Percentiles rank a stretch among this genome's conserved stretches.
These are phyloP conservation scores for Calephelis perditalis DNA, from an alignment of 2,888 invertebrate species.

Conservation along the genomic window DNA sequence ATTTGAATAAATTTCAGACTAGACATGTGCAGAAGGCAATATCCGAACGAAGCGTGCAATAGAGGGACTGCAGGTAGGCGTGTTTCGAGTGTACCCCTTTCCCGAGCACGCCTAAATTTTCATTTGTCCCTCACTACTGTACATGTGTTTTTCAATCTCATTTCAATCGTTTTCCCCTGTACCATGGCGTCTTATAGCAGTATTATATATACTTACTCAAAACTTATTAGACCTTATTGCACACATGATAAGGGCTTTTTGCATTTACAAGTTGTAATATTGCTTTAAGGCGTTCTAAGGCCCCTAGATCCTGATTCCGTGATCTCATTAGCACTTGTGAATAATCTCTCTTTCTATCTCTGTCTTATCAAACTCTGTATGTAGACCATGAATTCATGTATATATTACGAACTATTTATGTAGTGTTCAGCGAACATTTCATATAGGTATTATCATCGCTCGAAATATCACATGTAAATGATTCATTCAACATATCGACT, in stretches of 20 bases:
- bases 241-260: too few species aligned
- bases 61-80: conserved; percentile 97
- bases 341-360: conserved; percentile 53
- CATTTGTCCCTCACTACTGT: conserved; percentile 58
- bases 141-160: conserved; percentile 44
- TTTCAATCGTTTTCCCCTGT: conserved; percentile 47
- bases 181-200: conserved; percentile 7
- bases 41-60: conserved; percentile 96
- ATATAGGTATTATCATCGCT: conserved; percentile 24
- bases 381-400: conserved; percentile 31
- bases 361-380: conserved; percentile 36
- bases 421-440: conserved; percentile 28
- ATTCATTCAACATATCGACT: conserved; percentile 23
- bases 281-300: not conserved
- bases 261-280: too few species aligned
- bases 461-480: conserved; percentile 26
- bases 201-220: too few species aligned
- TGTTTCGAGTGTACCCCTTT: conserved; percentile 54
- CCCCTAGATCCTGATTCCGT: conserved; percentile 41
- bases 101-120: conserved; percentile 66
- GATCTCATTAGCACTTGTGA: conserved; percentile 72
- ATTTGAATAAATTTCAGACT: conserved; percentile 90
- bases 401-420: conserved; percentile 32
- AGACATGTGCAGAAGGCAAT: conserved; percentile 98
- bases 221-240: too few species aligned